Conservation (phyloP, 2,888 invertebrate genomes). For the Aleiodes testaceus region DNA sequence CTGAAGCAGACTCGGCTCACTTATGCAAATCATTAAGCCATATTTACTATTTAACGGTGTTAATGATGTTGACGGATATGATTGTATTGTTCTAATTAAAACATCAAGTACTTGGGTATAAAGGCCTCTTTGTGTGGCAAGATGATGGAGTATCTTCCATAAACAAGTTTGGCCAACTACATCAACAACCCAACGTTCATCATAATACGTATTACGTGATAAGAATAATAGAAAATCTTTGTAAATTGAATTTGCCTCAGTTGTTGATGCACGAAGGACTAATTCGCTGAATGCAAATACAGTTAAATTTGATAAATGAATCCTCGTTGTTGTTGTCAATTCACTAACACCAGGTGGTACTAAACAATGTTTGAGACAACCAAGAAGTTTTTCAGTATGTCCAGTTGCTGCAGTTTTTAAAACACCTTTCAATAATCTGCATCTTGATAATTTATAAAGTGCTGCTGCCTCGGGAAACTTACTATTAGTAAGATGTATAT, state of each 20-base stretch:
- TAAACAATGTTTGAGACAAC: slow-evolving; percentile 76
- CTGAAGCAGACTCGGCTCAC: slow-evolving; percentile 71
- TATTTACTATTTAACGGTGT: slow-evolving; percentile 58
- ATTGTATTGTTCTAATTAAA: slow-evolving; percentile 73
- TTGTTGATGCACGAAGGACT: slow-evolving; percentile 68
- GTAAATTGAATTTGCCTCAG: slow-evolving; percentile 64
- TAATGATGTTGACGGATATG: slow-evolving; percentile 55
- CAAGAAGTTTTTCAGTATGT: slow-evolving; percentile 77
- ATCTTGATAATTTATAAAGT: slow-evolving; percentile 86
- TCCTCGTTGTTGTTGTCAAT: slow-evolving; percentile 77
- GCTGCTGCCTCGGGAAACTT: slow-evolving; percentile 85
- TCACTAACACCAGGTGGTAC: slow-evolving; percentile 74
- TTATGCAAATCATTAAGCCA: slow-evolving; percentile 75
- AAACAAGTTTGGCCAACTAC: slow-evolving; percentile 79
- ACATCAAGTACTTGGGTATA: slow-evolving; percentile 76
- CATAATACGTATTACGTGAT: slow-evolving; percentile 78
- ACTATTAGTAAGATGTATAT: slow-evolving; percentile 83
- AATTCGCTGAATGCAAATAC: slow-evolving; percentile 79
- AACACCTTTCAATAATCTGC: slow-evolving; percentile 77
- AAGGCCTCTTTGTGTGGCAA: slow-evolving; percentile 75
- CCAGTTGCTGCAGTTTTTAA: slow-evolving; percentile 79
- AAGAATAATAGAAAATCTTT: slow-evolving; percentile 77
- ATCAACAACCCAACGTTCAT: slow-evolving; percentile 78
- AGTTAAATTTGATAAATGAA: slow-evolving; percentile 80
- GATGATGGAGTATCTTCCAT: slow-evolving; percentile 76